Base-by-base conservation (phyloP, 2,888 invertebrate genomes). In the Hylaea fasciaria region DNA sequence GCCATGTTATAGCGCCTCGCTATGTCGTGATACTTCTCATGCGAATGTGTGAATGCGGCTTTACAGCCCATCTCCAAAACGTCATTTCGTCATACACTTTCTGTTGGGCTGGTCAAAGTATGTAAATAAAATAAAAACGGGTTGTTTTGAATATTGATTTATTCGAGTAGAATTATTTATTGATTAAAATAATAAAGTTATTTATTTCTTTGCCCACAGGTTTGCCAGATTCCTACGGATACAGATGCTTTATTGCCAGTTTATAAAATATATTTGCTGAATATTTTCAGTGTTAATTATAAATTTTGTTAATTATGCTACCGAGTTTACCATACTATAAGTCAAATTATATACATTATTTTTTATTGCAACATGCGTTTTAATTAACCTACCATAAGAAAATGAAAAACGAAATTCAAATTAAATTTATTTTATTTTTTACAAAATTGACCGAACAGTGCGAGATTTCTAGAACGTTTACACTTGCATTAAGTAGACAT, bases 371-470 rank as follows among this genome's bases (percentile, higher is more conserved):
- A 73, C 62, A 66, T 72, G 79, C 71, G 80, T 89, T 89, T 74
- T 55, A 66, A 55, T 28, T 28, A 29, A 50, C 32, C 46, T 50
- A 56, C 28, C 53, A 54, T 46, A 50, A 59, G 48, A 53, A 72
- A 85, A 82, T 76, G 73, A 86, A 85, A 88, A 83, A 77, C 82
- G 77, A 77, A 73, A 72, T 75, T 85, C 80, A 89, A 91, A 89
- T 90, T 87, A 91, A 90, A 85, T 87, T 90, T 87, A 88, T 83
- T 91, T 91, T 86, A 86, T 88, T 91, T 91, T 87, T 90, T 90
- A 91, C 89, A 92, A 92, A 92, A 91, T 92, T 92, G 92, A 92
- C 92, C 92, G 92, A 92, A 92, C 91, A 92, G 92, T 92, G 92
- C 92, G 92, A 92, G 91, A 92, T 92, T 92, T 91, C 91, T 91